Evolutionary conservation across 2,797 vertebrate genomes (phyloP).

Genomic region (Furcifer pardalis): DNA sequence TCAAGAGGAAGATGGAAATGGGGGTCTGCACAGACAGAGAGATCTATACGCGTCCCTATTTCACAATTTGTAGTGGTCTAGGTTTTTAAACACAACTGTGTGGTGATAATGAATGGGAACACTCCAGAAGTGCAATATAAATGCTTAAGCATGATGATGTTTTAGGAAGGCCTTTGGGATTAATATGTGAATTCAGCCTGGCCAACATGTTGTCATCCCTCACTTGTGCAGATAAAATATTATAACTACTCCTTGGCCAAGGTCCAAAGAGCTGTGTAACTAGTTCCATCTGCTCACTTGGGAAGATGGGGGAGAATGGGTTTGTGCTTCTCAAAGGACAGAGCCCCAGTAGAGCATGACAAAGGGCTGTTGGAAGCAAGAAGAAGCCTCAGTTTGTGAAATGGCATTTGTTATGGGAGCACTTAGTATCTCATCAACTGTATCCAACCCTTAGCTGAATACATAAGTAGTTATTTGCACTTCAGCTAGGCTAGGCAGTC

Average conservation of each 20-base stretch:
- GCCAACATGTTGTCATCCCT: constrained; percentile 4
- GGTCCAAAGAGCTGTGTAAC: background rate
- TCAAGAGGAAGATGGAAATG: background rate
- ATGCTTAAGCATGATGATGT: background rate
- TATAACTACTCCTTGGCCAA: background rate
- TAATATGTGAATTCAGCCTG: background rate
- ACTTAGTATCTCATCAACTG: background rate
- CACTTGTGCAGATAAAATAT: constrained; percentile 25
- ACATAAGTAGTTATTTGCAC: background rate
- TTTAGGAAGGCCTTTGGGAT: constrained; percentile 25
- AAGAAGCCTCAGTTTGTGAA: background rate
- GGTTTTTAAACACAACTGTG: background rate
- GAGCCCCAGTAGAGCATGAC: background rate
- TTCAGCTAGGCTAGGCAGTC: background rate
- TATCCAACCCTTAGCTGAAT: too few relatives aligned
- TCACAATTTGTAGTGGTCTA: background rate
- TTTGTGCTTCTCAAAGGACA: background rate
- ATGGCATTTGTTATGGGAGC: background rate
- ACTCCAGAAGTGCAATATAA: background rate
- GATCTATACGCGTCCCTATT: background rate
- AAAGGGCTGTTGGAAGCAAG: background rate
- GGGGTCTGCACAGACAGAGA: background rate
- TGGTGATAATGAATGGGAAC: background rate
- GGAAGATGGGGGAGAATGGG: background rate
- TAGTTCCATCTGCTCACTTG: background rate